A percentile compares a stretch with the other conserved stretches of the same genome.
Conservation (phyloP, 1,140 invertebrate species). For the Drosophila setifemur region DNA sequence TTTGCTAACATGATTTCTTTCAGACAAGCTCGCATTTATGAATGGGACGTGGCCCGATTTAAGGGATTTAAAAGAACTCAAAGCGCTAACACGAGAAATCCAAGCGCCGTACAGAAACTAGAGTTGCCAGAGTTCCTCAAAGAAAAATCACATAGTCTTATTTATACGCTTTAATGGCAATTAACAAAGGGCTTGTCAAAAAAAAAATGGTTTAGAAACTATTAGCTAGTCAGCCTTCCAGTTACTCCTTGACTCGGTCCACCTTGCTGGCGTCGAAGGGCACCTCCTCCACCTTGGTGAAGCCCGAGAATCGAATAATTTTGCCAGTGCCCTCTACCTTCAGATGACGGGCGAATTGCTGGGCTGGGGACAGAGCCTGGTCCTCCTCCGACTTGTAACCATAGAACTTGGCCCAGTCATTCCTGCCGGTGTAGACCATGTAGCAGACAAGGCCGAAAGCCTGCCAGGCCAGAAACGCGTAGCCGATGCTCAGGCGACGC, state of each 20-base stretch:
- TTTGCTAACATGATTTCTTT: neutral
- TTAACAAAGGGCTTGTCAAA: conserved; percentile 6
- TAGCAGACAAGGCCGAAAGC: conserved; percentile 86
- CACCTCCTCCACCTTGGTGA: conserved; percentile 66
- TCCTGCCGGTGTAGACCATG: conserved; percentile 84
- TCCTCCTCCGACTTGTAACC: conserved; percentile 86
- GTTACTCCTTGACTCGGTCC: conserved; percentile 43
- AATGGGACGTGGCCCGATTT: too few relatives aligned
- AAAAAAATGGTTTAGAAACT: conserved; percentile 16
- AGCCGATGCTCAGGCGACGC: conserved; percentile 84
- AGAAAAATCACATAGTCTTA: neutral
- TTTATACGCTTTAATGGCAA: conserved; percentile 12
- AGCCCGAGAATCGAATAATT: conserved; percentile 75
- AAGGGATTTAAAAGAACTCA: neutral
- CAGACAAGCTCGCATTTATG: too few relatives aligned
- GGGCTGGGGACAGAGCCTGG: conserved; percentile 82
- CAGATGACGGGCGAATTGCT: conserved; percentile 72
- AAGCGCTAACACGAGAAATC: too few relatives aligned
- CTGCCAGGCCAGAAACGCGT: conserved; percentile 86
- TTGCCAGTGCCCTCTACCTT: conserved; percentile 76
- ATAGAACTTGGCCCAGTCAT: conserved; percentile 86
- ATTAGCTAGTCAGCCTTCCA: neutral
- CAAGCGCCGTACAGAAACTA: neutral
- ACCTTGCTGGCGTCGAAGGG: conserved; percentile 59
- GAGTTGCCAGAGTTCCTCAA: neutral